Evolutionary conservation across 2,113 vertebrate species (phyloP).

Genomic region (Halichoerus grypus): DNA sequence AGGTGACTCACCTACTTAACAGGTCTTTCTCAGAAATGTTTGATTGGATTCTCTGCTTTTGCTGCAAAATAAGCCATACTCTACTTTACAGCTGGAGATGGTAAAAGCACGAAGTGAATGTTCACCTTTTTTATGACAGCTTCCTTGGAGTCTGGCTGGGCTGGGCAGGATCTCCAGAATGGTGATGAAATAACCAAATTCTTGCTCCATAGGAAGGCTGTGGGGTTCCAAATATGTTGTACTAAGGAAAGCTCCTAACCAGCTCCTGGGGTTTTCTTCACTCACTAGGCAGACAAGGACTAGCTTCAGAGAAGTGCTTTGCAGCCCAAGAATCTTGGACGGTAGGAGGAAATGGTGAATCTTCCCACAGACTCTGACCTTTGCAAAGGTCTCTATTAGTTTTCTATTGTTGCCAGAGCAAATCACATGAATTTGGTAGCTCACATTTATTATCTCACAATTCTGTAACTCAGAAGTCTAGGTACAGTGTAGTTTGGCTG

Average conservation of each 20-base stretch:
- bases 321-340: not conserved
- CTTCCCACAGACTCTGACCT: not conserved
- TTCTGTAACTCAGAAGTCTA: not conserved
- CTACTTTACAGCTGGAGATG: not conserved
- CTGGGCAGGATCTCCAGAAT: not conserved
- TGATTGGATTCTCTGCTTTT: not conserved
- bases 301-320: not conserved
- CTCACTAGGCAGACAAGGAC: not conserved
- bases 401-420: not conserved
- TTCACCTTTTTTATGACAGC: not conserved
- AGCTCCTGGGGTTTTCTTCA: not conserved
- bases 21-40: conserved; percentile 33
- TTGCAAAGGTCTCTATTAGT: not conserved
- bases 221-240: not conserved
- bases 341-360: not conserved
- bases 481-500: not conserved
- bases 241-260: not conserved
- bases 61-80: not conserved
- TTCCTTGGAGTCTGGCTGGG: not conserved
- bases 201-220: not conserved
- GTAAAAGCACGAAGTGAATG: not conserved
- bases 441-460: not conserved
- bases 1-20: not conserved
- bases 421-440: not conserved
- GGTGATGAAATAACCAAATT: not conserved